Evolutionary conservation across 2,113 vertebrate genomes (phyloP).

Genomic region (Albula goreensis): DNA sequence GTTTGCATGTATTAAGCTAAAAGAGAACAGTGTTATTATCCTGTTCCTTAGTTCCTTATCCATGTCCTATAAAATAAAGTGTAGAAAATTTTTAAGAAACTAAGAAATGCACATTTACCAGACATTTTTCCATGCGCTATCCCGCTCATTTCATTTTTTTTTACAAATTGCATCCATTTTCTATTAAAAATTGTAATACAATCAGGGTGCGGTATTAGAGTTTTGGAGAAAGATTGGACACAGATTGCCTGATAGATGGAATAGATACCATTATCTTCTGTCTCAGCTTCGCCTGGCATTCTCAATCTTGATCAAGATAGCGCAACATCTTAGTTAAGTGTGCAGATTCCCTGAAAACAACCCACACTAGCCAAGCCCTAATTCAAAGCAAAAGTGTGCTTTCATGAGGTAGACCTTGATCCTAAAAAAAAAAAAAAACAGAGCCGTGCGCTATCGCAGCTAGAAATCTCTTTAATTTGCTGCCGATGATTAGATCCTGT

Average conservation of each 20-base stretch:
- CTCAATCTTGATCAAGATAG: slow-evolving; percentile 58
- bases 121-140: neutral
- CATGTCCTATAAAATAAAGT: too few species aligned
- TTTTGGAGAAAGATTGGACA: neutral
- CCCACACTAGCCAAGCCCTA: neutral
- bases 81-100: too few species aligned
- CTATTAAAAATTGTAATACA: neutral
- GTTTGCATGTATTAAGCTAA: neutral
- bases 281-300: slow-evolving; percentile 58
- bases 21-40: neutral
- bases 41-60: too few species aligned
- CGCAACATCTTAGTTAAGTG: slow-evolving; percentile 57
- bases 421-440: slow-evolving; percentile 13
- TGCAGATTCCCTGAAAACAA: slow-evolving; percentile 32
- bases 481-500: slow-evolving; percentile 40
- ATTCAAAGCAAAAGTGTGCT: slow-evolving; percentile 18
- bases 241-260: slow-evolving; percentile 38
- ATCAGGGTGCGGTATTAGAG: neutral
- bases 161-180: neutral
- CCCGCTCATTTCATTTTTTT: neutral
- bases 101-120: too few species aligned
- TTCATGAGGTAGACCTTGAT: slow-evolving; percentile 23
- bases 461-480: slow-evolving; percentile 51
- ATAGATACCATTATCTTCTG: slow-evolving; percentile 63
- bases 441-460: slow-evolving; percentile 37